phyloP scores from a whole-genome alignment of 2,797 vertebrate genomes.

The Tenualosa thibaudeaui region DNA sequence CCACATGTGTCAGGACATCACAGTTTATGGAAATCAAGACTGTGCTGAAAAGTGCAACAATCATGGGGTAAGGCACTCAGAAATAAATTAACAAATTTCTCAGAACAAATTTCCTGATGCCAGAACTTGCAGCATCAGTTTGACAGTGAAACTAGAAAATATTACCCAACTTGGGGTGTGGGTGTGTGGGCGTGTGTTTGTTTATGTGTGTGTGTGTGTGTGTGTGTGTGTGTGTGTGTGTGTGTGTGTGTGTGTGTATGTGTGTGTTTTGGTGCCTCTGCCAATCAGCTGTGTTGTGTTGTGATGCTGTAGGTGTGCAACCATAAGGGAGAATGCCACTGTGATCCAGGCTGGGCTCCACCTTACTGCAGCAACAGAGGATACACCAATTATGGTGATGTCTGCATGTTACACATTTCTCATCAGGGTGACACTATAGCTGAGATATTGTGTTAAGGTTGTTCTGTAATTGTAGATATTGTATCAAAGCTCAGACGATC shows the following conservation, averaged over 20 bases:
- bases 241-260: background rate
- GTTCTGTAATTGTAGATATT: too few relatives aligned
- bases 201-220: background rate
- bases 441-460: too few relatives aligned
- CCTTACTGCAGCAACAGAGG: conserved; percentile 64
- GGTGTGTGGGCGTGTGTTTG: conserved; percentile 8
- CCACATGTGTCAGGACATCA: conserved; percentile 76
- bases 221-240: background rate
- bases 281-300: background rate
- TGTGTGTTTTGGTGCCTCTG: background rate
- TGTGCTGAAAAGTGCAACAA: conserved; percentile 82
- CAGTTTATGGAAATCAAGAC: conserved; percentile 76
- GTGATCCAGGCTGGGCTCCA: conserved; percentile 70
- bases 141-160: background rate
- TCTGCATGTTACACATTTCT: background rate
- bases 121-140: background rate
- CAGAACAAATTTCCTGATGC: background rate
- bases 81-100: background rate
- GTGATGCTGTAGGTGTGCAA: conserved; percentile 68
- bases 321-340: conserved; percentile 74
- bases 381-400: background rate
- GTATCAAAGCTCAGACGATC: too few relatives aligned
- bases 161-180: background rate
- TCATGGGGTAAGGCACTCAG: conserved; percentile 41
- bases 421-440: background rate